Evolutionary conservation across 2,888 invertebrate species (phyloP).

Genomic region (Bhutanitis thaidina): DNA sequence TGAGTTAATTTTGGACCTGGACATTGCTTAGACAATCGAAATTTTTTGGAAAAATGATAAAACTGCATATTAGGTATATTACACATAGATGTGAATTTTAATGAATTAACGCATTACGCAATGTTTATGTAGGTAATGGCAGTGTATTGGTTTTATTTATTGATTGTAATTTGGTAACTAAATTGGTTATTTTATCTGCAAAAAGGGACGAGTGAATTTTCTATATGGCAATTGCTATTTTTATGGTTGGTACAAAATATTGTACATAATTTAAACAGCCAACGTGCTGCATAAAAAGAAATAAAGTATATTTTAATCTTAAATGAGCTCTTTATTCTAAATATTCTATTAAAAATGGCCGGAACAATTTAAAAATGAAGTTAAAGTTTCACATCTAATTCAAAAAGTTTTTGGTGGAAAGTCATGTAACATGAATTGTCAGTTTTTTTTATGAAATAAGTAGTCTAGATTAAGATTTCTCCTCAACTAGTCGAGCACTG

Average conservation of each 20-base stretch:
- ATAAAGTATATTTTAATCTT: conserved; percentile 14
- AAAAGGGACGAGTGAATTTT: neutral
- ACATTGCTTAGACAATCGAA: no score
- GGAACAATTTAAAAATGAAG: conserved; percentile 66
- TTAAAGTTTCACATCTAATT: conserved; percentile 22
- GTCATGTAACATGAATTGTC: neutral
- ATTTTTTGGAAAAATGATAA: no score
- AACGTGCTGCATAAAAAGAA: conserved; percentile 2
- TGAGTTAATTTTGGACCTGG: no score
- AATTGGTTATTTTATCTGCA: neutral
- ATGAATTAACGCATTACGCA: no score
- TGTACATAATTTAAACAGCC: neutral
- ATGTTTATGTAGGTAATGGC: conserved; percentile 31
- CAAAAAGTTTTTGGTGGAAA: neutral
- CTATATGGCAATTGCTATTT: no score
- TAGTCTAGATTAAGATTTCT: neutral
- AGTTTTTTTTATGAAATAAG: neutral
- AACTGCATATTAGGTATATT: no score
- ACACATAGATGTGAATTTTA: no score
- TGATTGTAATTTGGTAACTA: conserved; percentile 5
- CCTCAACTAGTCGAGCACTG: no score
- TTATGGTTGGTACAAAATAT: neutral
- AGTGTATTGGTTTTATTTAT: conserved; percentile 33
- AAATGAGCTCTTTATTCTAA: conserved; percentile 44
- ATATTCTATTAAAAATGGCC: conserved; percentile 73